phyloP scores from a whole-genome alignment of 1,140 invertebrate species.

The Procambarus clarkii region DNA sequence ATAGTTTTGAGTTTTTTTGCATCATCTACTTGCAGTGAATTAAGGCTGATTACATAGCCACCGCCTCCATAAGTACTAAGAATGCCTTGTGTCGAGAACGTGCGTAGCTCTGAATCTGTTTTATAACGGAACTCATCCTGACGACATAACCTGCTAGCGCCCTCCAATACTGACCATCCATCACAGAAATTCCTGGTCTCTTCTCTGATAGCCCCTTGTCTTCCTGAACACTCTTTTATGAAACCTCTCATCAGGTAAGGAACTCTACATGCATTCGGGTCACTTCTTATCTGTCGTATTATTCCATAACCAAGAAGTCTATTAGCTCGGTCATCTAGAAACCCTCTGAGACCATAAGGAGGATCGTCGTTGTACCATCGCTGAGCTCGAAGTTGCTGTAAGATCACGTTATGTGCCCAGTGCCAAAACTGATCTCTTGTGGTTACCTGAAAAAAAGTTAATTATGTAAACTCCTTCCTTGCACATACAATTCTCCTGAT shows the following conservation, averaged over 20 bases:
- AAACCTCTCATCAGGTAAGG: not conserved
- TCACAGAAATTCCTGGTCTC: constrained; percentile 55
- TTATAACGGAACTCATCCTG: constrained; percentile 53
- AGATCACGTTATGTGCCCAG: constrained; percentile 77
- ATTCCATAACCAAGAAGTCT: constrained; percentile 79
- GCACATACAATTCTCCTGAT: not conserved
- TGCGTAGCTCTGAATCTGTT: constrained; percentile 35
- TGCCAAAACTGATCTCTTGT: constrained; percentile 74
- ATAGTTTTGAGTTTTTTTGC: constrained; percentile 1
- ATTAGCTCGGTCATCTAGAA: constrained; percentile 77
- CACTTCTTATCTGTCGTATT: constrained; percentile 77
- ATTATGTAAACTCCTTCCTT: not conserved
- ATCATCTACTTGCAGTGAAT: constrained; percentile 27
- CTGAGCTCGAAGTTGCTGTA: constrained; percentile 76
- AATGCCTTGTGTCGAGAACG: constrained; percentile 34
- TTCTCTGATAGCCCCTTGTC: not conserved
- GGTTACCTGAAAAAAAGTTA: constrained; percentile 46
- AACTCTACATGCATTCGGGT: not conserved
- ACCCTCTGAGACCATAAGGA: constrained; percentile 78
- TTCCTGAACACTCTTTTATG: not conserved
- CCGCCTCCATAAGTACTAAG: constrained; percentile 65
- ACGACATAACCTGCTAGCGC: not conserved
- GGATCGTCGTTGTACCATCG: constrained; percentile 78
- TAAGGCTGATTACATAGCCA: constrained; percentile 61
- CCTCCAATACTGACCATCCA: constrained; percentile 38